A percentile compares a stretch with the other conserved stretches of the same genome.
These are phyloP conservation scores for Todiramphus chloris DNA, from an alignment of 2,113 vertebrate species.

Conservation along the genomic window DNA sequence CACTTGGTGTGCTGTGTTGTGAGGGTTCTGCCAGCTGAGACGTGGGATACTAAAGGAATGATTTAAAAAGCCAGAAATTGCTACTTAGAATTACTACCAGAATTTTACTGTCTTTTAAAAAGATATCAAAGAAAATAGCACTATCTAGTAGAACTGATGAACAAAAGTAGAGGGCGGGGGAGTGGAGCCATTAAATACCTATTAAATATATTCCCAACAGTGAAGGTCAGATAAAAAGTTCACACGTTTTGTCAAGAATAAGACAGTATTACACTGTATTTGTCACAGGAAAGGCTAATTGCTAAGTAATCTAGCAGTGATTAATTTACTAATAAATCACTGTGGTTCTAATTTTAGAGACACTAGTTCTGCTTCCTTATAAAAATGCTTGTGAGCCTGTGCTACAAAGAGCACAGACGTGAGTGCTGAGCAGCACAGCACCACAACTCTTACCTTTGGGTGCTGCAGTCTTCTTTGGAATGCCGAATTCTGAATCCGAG, in stretches of 20 bases:
- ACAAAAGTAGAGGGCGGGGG: background rate
- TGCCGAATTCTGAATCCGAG: conserved; percentile 90
- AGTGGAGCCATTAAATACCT: background rate
- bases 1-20: background rate
- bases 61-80: background rate
- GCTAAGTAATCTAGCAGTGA: background rate
- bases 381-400: background rate
- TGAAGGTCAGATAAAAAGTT: background rate
- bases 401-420: background rate
- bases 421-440: no score
- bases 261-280: no score
- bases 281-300: background rate
- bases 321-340: background rate
- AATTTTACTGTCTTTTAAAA: background rate
- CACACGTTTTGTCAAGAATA: background rate
- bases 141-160: background rate
- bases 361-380: background rate
- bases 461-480: conserved; percentile 84
- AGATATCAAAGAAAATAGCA: background rate
- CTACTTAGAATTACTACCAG: background rate
- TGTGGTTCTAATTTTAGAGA: background rate
- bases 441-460: conserved; percentile 80
- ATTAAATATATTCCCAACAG: background rate
- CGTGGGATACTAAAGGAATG: background rate
- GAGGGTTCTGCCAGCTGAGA: background rate